Percentiles rank a stretch among this genome's conserved stretches.
Evolutionary conservation across 2,888 invertebrate genomes (phyloP).

Genomic region (Lasioglossum zephyrum): DNA sequence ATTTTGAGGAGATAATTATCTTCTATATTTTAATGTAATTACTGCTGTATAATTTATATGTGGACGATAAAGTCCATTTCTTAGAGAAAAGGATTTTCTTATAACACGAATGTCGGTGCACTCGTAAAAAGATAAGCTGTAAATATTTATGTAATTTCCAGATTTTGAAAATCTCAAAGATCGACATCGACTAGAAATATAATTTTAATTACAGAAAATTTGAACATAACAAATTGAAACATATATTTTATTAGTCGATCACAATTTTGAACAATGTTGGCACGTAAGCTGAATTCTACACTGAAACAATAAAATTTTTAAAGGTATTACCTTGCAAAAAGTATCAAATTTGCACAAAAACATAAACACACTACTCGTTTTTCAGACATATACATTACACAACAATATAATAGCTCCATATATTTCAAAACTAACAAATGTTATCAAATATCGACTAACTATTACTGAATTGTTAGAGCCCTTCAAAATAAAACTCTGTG

Average conservation of each 20-base stretch:
- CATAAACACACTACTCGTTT: neutral
- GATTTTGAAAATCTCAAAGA: neutral
- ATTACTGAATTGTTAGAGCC: neutral
- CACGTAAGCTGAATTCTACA: neutral
- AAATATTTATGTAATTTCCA: neutral
- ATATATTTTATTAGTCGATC: neutral
- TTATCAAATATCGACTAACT: neutral
- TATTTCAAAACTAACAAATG: neutral
- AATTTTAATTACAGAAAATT: neutral
- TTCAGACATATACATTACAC: neutral
- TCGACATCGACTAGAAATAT: neutral
- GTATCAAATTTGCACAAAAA: neutral
- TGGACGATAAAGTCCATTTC: neutral
- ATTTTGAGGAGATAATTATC: neutral
- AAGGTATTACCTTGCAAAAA: neutral
- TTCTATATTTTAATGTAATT: neutral
- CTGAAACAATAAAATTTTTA: neutral
- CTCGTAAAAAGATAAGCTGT: neutral
- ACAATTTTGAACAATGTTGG: neutral
- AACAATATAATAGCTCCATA: neutral
- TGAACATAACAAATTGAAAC: neutral
- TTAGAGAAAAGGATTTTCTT: neutral
- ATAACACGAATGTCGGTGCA: neutral
- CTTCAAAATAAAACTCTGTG: neutral
- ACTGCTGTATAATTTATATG: neutral